phyloP scores from a whole-genome alignment of 2,797 vertebrate species.

The Capromys pilorides region DNA sequence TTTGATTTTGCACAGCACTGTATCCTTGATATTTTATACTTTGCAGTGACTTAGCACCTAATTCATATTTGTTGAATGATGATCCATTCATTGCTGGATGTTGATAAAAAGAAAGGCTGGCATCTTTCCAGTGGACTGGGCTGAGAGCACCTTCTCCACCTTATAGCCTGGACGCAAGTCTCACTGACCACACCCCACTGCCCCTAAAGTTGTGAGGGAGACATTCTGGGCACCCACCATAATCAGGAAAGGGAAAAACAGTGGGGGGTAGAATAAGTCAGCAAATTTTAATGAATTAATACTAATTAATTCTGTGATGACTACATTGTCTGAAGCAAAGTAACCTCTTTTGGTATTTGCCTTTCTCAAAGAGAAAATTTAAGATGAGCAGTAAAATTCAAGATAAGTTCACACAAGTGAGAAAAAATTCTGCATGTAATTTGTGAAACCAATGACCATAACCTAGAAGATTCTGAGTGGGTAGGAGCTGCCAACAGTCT shows the following conservation, averaged over 20 bases:
- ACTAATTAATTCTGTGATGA: not conserved
- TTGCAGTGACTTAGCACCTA: not conserved
- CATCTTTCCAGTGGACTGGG: not conserved
- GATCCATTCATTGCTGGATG: not conserved
- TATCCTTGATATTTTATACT: not conserved
- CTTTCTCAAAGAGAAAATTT: constrained; percentile 56
- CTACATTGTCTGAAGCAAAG: not conserved
- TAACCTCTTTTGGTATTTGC: constrained; percentile 9
- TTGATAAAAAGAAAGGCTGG: not conserved
- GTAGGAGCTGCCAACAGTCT: not conserved
- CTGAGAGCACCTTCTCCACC: not conserved
- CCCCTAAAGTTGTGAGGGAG: not conserved
- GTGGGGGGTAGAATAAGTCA: not conserved
- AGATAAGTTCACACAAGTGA: not conserved
- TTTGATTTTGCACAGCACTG: not conserved
- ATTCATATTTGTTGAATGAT: not conserved
- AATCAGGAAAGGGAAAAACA: not conserved
- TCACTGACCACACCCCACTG: not conserved
- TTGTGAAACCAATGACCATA: constrained; percentile 12
- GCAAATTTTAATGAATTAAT: not conserved
- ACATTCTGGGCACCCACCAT: not conserved
- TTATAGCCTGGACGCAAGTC: not conserved
- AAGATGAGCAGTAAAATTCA: not conserved
- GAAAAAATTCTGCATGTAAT: constrained; percentile 29
- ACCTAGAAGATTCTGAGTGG: constrained; percentile 31